Conservation (phyloP, 2,113 vertebrate species). For the Brienomyrus longianalis region DNA sequence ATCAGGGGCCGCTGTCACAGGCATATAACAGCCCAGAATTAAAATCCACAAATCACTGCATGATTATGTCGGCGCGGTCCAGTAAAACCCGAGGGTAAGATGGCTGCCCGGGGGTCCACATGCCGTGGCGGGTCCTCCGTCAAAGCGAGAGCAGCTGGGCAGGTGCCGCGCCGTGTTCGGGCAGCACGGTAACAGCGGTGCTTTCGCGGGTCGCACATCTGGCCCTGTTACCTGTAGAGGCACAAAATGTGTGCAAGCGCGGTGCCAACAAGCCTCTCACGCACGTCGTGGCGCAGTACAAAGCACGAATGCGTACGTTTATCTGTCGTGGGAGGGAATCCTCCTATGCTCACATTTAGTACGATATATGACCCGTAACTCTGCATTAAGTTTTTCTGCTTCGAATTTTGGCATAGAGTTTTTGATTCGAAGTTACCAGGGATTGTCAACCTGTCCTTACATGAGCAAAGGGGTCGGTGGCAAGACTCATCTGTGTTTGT, state of each 20-base stretch:
- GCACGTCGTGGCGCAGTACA: not conserved
- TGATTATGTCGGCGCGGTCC: slow-evolving; percentile 15
- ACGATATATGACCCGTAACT: not conserved
- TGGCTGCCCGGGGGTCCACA: not conserved
- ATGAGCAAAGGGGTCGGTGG: not conserved
- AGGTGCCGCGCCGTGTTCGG: not conserved
- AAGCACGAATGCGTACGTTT: not conserved
- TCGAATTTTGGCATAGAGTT: not conserved
- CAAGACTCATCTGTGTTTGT: not conserved
- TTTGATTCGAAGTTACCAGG: not conserved
- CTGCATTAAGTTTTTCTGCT: not conserved
- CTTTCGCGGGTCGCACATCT: not conserved
- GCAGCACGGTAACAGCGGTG: not conserved
- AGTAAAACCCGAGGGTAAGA: slow-evolving; percentile 15
- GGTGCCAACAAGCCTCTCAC: not conserved
- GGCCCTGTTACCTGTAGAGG: not conserved
- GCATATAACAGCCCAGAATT: slow-evolving; percentile 14
- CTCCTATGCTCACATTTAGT: not conserved
- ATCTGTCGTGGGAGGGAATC: not conserved
- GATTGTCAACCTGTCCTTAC: not conserved
- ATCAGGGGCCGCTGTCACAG: slow-evolving; percentile 14
- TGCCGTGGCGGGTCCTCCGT: not conserved
- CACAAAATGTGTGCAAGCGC: not conserved
- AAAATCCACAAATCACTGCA: slow-evolving; percentile 24
- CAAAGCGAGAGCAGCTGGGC: not conserved